Evolutionary conservation across 2,888 invertebrate genomes (phyloP).

Genomic region (Limulus polyphemus): DNA sequence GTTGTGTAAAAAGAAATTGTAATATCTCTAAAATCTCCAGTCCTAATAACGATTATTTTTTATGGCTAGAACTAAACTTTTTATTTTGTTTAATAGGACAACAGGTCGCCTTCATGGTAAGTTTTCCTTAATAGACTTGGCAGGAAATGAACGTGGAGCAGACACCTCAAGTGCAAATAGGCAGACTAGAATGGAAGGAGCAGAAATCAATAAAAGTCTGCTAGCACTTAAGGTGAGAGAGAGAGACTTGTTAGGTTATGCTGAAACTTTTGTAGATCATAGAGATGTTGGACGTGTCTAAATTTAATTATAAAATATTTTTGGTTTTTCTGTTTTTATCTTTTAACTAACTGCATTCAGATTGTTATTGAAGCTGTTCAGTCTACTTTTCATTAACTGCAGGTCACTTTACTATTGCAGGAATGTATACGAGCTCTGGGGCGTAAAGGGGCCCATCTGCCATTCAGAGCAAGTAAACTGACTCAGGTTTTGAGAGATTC

Average conservation of each 20-base stretch:
- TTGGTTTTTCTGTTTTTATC: too few species aligned
- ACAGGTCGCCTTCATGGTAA: conserved; percentile 83
- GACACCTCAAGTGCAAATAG: conserved; percentile 94
- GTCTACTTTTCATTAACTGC: too few species aligned
- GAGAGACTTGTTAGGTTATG: too few species aligned
- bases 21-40: too few species aligned
- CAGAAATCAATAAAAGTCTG: conserved; percentile 92
- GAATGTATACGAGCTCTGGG: conserved; percentile 95
- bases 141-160: conserved; percentile 95
- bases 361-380: too few species aligned
- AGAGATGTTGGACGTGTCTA: too few species aligned
- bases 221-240: conserved; percentile 59
- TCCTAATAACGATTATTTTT: too few species aligned
- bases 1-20: too few species aligned
- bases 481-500: conserved; percentile 93
- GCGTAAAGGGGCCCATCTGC: conserved; percentile 88
- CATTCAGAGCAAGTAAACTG: conserved; percentile 93
- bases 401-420: conserved; percentile 22
- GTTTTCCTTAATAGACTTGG: conserved; percentile 94
- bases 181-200: conserved; percentile 91
- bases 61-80: too few species aligned
- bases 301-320: too few species aligned
- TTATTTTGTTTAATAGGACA: conserved; percentile 43
- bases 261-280: too few species aligned
- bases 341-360: too few species aligned